Evolutionary conservation across 2,113 vertebrate species (phyloP), one percentile per base, ranked within the genome.

Genomic region (Bettongia penicillata): DNA sequence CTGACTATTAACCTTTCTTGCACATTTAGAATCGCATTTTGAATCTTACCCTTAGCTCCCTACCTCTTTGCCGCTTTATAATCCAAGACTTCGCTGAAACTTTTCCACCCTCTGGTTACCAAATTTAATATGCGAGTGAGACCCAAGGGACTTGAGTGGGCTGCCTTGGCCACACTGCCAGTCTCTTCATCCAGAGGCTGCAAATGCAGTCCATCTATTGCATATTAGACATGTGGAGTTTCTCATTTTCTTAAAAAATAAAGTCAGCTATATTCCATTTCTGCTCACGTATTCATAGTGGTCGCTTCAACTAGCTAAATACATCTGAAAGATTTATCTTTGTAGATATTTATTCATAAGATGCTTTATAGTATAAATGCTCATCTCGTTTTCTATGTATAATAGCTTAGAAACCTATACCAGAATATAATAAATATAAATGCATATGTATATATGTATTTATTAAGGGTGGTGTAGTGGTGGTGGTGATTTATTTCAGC

Each of bases 41-140:
- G 48, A 48, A 55, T 95, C 57, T 95, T 94, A 91, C 47, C 94
- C 52, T 96, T 96, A 89, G n/a, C 77, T 96, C 95, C 68, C 49
- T 51, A 94, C 7, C 53, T 97, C 25, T 95, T 95, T 93, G 68
- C 37, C 91, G 53, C 84, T 16, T 90, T 95, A 53, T 96, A 96
- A 52, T 23, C 2, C 22, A 37, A 26, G 89, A 25, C 31, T 93
- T 94, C 96, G 94, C 10, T 92, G 89, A n/a, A 10, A 50, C 16
- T 93, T 8, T 10, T 10, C 93, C 49, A 94, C 25, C 25, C 14
- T 92, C 94, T 93, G 10, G 3, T 95, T 94, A 57, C 2, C 92
- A 24, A 57, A 3, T 91, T 97, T 68, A 94, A 25, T 91, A 77
- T 90, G 1, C 47, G 57, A 94, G 25, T 26, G 68, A 84, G 68